These are phyloP conservation scores for Melanogrammus aeglefinus DNA, from an alignment of 2,797 vertebrate genomes.

Conservation along the genomic window DNA sequence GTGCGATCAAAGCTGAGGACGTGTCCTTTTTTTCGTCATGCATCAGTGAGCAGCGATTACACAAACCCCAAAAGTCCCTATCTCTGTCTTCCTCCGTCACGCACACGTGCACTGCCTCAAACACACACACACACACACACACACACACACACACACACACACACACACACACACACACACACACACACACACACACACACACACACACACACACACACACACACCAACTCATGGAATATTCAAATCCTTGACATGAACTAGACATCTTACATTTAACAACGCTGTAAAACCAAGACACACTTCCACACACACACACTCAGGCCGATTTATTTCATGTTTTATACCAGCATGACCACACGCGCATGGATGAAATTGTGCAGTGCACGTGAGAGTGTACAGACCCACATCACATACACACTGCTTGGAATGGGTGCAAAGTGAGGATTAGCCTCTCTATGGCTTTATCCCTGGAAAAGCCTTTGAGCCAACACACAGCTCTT, in stretches of 20 bases:
- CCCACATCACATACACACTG: conserved; percentile 21
- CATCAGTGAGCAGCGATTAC: conserved; percentile 69
- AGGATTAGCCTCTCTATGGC: conserved; percentile 62
- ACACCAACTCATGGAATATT: conserved; percentile 39
- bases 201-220: conserved; percentile 19
- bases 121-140: conserved; percentile 29
- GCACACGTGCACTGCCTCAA: conserved; percentile 16
- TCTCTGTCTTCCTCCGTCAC: conserved; percentile 10
- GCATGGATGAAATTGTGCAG: conserved; percentile 26
- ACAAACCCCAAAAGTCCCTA: conserved; percentile 64
- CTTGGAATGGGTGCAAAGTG: conserved; percentile 49
- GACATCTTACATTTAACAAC: conserved; percentile 29
- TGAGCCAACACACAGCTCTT: conserved; percentile 63
- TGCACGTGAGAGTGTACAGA: conserved; percentile 27
- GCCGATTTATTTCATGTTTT: background rate
- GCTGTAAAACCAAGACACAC: background rate
- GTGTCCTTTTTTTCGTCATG: conserved; percentile 70
- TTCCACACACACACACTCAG: background rate
- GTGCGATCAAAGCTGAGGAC: conserved; percentile 70
- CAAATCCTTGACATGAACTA: conserved; percentile 51
- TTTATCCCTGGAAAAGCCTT: conserved; percentile 65
- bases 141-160: conserved; percentile 29
- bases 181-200: conserved; percentile 31
- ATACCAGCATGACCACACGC: background rate
- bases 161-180: conserved; percentile 24